Percentiles rank a stretch among this genome's conserved stretches.
Conservation (phyloP, 2,113 vertebrate species). For the Oreochromis spilurus region DNA sequence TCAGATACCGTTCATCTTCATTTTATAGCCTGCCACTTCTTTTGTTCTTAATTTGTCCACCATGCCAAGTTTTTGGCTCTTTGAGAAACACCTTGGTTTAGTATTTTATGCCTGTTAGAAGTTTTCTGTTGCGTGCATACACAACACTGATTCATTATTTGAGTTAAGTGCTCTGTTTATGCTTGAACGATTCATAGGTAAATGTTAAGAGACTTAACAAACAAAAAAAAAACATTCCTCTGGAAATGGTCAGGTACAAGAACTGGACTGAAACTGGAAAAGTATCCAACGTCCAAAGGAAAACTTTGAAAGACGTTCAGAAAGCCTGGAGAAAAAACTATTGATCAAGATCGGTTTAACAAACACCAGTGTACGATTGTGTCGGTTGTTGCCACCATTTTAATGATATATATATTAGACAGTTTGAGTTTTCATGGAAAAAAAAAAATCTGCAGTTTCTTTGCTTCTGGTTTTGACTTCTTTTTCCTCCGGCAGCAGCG, state of each 20-base stretch:
- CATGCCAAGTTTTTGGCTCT: not conserved
- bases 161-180: not conserved
- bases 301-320: not conserved
- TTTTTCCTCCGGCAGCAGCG: fast-evolving
- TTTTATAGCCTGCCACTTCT: not conserved
- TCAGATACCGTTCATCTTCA: not conserved
- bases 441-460: not conserved
- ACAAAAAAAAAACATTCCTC: fast-evolving
- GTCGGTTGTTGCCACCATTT: not conserved
- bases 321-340: not conserved
- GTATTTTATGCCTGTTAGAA: not conserved
- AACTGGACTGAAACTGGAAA: not conserved
- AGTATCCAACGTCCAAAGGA: fast-evolving
- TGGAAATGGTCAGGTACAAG: fast-evolving
- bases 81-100: not conserved
- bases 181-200: not conserved
- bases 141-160: not conserved
- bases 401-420: not conserved
- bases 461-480: not conserved
- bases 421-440: fast-evolving
- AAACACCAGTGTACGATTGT: fast-evolving
- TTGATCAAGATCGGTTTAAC: not conserved
- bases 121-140: not conserved
- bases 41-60: not conserved
- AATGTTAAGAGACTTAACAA: fast-evolving